A percentile compares a stretch with the other conserved stretches of the same genome.
phyloP scores from a whole-genome alignment of 2,888 invertebrate genomes.

The Epistrophe grossulariae region DNA sequence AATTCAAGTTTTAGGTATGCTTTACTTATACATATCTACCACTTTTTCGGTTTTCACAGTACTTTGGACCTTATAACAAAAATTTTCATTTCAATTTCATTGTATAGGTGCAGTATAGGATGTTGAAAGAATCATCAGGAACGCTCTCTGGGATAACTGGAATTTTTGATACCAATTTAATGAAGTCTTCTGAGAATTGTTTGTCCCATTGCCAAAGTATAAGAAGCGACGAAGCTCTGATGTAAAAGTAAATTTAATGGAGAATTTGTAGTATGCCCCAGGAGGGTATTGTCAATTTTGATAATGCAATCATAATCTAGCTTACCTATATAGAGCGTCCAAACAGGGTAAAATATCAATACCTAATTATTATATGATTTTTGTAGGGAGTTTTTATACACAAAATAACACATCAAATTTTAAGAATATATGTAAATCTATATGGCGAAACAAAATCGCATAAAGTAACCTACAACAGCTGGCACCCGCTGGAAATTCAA shows the following conservation, averaged over 20 bases:
- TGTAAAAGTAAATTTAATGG: slow-evolving; percentile 46
- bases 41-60: slow-evolving; percentile 34
- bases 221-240: slow-evolving; percentile 3
- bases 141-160: slow-evolving; percentile 17
- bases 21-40: slow-evolving; percentile 1
- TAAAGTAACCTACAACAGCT: too few species aligned
- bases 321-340: background rate
- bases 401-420: too few species aligned
- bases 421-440: too few species aligned
- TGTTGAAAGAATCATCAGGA: background rate
- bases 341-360: background rate
- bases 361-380: too few species aligned
- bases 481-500: too few species aligned
- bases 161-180: slow-evolving; percentile 68
- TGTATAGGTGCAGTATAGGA: background rate
- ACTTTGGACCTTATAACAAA: slow-evolving; percentile 27
- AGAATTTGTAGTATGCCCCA: slow-evolving; percentile 37
- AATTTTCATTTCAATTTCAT: slow-evolving; percentile 51
- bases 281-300: slow-evolving; percentile 18
- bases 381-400: too few species aligned
- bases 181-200: slow-evolving; percentile 61
- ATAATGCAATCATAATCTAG: slow-evolving; percentile 31
- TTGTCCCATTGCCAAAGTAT: slow-evolving; percentile 3
- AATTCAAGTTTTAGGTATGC: slow-evolving; percentile 67
- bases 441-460: too few species aligned